Conservation (phyloP, 2,113 vertebrate species). For the Spermophilus dauricus region DNA sequence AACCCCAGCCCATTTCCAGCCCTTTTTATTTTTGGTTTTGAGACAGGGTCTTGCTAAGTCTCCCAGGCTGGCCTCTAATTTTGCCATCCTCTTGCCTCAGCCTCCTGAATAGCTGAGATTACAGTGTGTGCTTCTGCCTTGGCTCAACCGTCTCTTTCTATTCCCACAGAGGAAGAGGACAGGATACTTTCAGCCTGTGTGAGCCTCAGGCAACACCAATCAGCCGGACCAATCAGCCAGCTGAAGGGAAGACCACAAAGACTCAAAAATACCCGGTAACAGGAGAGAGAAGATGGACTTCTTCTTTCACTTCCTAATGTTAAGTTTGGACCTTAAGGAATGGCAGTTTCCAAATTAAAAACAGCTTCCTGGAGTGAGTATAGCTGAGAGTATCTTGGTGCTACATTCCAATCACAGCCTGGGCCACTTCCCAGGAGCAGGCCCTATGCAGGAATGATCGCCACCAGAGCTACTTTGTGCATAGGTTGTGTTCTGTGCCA, state of each 20-base stretch:
- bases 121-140: no score
- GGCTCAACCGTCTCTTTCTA: not conserved
- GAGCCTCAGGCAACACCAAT: not conserved
- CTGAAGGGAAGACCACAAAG: not conserved
- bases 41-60: not conserved
- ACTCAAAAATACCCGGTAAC: not conserved
- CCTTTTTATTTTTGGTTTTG: not conserved
- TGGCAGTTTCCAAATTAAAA: not conserved
- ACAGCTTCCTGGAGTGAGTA: not conserved
- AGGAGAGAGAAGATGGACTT: not conserved
- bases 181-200: no score
- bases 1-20: no score
- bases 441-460: not conserved
- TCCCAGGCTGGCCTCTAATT: no score
- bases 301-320: not conserved
- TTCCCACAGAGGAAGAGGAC: not conserved
- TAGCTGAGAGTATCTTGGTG: not conserved
- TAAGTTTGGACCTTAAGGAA: not conserved
- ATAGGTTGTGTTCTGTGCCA: fast-evolving
- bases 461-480: not conserved
- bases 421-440: not conserved
- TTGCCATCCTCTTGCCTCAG: not conserved
- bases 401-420: not conserved
- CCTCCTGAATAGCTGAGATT: not conserved
- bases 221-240: not conserved